Evolutionary conservation across 2,113 vertebrate species (phyloP).

Genomic region (Sclerurus mexicanus): DNA sequence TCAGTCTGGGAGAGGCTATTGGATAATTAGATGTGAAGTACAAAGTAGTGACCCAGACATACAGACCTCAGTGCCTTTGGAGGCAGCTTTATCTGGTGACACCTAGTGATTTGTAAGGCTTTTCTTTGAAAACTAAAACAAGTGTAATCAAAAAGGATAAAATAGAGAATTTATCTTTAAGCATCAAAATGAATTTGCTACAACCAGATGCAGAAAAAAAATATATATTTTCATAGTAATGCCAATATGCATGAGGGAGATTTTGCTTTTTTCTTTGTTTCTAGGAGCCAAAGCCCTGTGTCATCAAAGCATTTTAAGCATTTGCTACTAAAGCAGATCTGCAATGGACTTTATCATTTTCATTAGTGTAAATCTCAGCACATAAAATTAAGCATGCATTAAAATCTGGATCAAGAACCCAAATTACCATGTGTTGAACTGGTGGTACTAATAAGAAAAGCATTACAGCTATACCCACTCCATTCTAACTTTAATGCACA

Average conservation of each 20-base stretch:
- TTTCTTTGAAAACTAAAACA: neutral
- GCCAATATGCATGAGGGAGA: rapidly evolving
- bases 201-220: neutral
- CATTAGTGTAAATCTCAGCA: neutral
- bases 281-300: neutral
- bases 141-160: neutral
- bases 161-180: neutral
- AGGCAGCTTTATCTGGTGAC: neutral
- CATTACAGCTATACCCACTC: neutral
- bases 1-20: neutral
- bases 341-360: neutral
- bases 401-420: neutral
- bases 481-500: neutral
- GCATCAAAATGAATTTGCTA: neutral
- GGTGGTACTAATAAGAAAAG: neutral
- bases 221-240: neutral
- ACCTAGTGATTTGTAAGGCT: neutral
- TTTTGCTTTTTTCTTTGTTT: neutral
- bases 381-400: neutral
- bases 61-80: neutral
- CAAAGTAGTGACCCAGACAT: neutral
- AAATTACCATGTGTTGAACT: neutral
- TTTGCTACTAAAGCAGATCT: neutral
- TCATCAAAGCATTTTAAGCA: neutral
- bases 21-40: neutral